A percentile compares a stretch with the other conserved stretches of the same genome.
These are phyloP conservation scores for Channa maculata DNA, from an alignment of 2,113 vertebrate species.

Conservation along the genomic window DNA sequence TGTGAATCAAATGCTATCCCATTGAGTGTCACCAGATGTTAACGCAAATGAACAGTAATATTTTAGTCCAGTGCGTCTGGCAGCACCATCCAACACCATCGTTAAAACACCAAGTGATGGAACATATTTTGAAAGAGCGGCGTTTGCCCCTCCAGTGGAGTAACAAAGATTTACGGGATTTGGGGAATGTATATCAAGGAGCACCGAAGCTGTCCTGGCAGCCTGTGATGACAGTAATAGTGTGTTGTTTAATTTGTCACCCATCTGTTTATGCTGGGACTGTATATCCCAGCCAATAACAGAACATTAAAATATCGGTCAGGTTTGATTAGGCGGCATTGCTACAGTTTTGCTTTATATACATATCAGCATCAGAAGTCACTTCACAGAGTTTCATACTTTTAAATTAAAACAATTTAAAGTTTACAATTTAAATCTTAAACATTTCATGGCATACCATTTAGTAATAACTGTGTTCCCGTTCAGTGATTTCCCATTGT, in stretches of 20 bases:
- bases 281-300: background rate
- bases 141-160: background rate
- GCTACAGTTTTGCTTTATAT: background rate
- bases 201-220: background rate
- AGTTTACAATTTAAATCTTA: too few relatives aligned
- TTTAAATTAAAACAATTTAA: too few relatives aligned
- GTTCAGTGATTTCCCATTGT: too few relatives aligned
- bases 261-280: background rate
- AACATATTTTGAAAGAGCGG: background rate
- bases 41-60: too few relatives aligned
- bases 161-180: slow-evolving; percentile 1
- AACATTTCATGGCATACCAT: too few relatives aligned
- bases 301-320: background rate
- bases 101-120: background rate
- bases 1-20: background rate
- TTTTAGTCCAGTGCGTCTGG: too few relatives aligned
- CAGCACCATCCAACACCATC: too few relatives aligned
- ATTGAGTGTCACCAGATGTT: too few relatives aligned
- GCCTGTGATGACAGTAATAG: background rate
- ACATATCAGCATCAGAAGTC: too few relatives aligned
- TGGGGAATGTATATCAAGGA: background rate
- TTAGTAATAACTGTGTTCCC: too few relatives aligned
- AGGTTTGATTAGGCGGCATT: background rate
- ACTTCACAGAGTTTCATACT: too few relatives aligned
- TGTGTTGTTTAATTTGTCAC: slow-evolving; percentile 1